These are phyloP conservation scores for Apis mellifera DNA, from an alignment of 1,140 invertebrate species.

Conservation along the genomic window DNA sequence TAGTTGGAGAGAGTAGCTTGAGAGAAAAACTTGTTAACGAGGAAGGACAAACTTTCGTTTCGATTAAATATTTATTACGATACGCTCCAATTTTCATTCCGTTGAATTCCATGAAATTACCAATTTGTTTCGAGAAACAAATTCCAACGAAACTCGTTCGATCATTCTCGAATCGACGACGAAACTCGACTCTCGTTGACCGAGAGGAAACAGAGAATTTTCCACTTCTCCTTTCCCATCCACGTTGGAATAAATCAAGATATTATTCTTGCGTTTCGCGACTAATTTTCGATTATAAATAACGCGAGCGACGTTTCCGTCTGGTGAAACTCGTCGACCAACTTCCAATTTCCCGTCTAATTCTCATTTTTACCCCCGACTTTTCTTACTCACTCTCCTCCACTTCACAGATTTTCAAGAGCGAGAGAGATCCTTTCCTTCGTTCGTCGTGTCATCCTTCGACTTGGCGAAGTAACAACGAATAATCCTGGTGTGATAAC, in stretches of 20 bases:
- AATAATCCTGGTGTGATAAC: constrained; percentile 2
- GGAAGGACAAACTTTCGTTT: no score
- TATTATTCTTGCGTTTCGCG: constrained; percentile 20
- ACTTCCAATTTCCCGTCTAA: constrained; percentile 24
- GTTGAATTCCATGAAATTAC: no score
- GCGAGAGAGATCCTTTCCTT: background rate
- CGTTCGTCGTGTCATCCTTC: background rate
- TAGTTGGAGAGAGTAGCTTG: no score
- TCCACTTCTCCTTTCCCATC: background rate
- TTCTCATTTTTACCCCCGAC: background rate
- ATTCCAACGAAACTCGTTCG: background rate
- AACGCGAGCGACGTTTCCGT: constrained; percentile 21
- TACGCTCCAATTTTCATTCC: no score
- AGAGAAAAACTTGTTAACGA: no score
- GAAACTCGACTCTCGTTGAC: background rate
- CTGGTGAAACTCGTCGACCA: constrained; percentile 1
- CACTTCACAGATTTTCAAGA: background rate
- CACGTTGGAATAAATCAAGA: constrained; percentile 30
- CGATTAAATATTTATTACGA: no score
- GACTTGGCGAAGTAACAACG: background rate
- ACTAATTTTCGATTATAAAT: constrained; percentile 40
- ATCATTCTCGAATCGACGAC: no score
- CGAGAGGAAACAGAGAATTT: constrained; percentile 7
- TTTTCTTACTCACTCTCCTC: background rate
- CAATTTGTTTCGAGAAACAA: no score